These are phyloP conservation scores for Vandiemenella viatica DNA, from an alignment of 2,888 invertebrate species.

Conservation along the genomic window DNA sequence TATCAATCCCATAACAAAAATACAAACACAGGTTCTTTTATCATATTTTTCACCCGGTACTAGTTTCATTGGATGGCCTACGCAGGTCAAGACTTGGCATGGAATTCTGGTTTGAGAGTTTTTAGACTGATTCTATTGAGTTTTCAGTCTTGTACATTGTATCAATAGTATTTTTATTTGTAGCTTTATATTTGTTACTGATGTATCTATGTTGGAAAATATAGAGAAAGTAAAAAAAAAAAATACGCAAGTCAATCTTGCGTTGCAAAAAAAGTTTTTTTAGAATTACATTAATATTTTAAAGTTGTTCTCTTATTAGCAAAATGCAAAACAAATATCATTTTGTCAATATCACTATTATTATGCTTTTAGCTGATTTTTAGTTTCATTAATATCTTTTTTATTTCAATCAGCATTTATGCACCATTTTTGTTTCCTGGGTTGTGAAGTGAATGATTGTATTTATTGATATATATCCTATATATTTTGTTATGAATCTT, in stretches of 20 bases:
- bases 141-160: background rate
- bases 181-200: background rate
- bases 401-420: too few relatives aligned
- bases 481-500: background rate
- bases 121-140: background rate
- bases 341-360: too few relatives aligned
- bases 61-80: background rate
- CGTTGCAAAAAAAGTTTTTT: background rate
- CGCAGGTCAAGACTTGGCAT: background rate
- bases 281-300: too few relatives aligned
- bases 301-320: too few relatives aligned
- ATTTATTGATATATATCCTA: background rate
- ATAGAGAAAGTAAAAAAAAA: background rate
- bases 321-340: too few relatives aligned
- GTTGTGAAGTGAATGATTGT: background rate
- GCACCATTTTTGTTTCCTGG: too few relatives aligned
- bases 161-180: background rate
- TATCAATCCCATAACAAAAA: too few relatives aligned
- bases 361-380: too few relatives aligned
- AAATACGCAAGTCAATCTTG: background rate
- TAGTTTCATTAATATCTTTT: too few relatives aligned
- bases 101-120: background rate
- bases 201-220: too few relatives aligned
- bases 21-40: too few relatives aligned
- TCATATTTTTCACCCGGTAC: too few relatives aligned